A percentile compares a stretch with the other conserved stretches of the same genome.
Conservation (phyloP, 1,140 invertebrate genomes). For the Hyposmocoma kahamanoa region DNA sequence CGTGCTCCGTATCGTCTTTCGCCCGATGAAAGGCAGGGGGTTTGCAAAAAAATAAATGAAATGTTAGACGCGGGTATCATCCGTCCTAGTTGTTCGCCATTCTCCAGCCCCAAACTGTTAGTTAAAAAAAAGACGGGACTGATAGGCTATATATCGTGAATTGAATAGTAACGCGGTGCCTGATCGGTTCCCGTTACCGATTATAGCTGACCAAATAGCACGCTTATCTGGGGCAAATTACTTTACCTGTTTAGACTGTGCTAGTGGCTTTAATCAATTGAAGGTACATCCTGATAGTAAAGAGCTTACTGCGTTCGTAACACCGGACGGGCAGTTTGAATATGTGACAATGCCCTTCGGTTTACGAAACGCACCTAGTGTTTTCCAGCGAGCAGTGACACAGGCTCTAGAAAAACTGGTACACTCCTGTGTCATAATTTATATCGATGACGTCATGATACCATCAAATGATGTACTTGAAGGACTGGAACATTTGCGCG, state of each 20-base stretch:
- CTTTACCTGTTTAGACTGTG: slow-evolving; percentile 37
- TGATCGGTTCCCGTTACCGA: slow-evolving; percentile 66
- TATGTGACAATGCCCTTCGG: slow-evolving; percentile 30
- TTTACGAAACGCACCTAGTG: slow-evolving; percentile 23
- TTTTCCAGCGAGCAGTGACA: slow-evolving; percentile 23
- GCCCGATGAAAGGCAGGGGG: slow-evolving; percentile 14
- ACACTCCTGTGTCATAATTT: background rate
- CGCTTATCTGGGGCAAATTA: slow-evolving; percentile 12
- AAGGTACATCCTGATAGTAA: slow-evolving; percentile 37
- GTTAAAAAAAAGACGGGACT: slow-evolving; percentile 29
- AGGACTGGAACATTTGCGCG: background rate
- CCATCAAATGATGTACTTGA: background rate
- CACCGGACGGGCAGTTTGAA: slow-evolving; percentile 35
- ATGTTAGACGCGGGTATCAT: slow-evolving; percentile 20
- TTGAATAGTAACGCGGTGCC: slow-evolving; percentile 58
- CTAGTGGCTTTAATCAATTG: slow-evolving; percentile 64
- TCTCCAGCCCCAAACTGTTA: slow-evolving; percentile 32
- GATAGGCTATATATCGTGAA: slow-evolving; percentile 43
- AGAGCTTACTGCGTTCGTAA: slow-evolving; percentile 56
- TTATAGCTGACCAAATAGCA: slow-evolving; percentile 64
- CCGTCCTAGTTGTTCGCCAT: slow-evolving; percentile 26
- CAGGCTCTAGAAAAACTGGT: background rate
- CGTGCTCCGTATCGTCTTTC: slow-evolving; percentile 25
- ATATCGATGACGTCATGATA: slow-evolving; percentile 1
- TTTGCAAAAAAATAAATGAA: slow-evolving; percentile 24